These are phyloP conservation scores for Pristionchus entomophagus DNA, from an alignment of 2,888 invertebrate genomes.

Conservation along the genomic window DNA sequence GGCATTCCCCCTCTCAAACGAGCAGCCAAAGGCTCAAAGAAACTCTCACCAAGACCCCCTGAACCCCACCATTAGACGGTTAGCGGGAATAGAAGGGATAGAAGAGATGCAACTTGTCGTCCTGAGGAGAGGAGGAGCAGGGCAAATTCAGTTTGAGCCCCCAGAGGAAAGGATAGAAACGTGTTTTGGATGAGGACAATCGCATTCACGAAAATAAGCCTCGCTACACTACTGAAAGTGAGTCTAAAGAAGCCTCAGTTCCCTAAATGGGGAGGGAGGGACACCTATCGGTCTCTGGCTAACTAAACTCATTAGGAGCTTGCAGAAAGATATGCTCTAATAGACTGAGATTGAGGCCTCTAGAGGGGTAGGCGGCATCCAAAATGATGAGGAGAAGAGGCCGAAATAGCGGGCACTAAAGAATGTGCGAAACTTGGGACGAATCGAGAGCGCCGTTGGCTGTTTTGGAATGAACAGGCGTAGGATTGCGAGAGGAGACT, in stretches of 20 bases:
- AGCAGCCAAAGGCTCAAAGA: neutral
- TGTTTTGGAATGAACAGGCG: neutral
- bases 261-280: neutral
- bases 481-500: neutral
- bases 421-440: neutral
- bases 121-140: neutral
- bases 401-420: neutral
- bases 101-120: neutral
- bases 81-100: neutral
- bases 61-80: neutral
- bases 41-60: neutral
- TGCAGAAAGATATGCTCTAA: neutral
- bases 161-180: slow-evolving; percentile 3
- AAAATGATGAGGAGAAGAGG: neutral
- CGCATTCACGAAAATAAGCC: slow-evolving; percentile 1
- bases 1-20: neutral
- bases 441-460: neutral
- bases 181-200: slow-evolving; percentile 23
- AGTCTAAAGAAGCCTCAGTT: neutral
- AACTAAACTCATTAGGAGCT: neutral
- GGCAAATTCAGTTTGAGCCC: slow-evolving; percentile 15
- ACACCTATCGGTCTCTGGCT: neutral
- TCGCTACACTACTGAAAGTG: neutral
- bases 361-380: slow-evolving; percentile 10
- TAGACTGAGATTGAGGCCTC: neutral